Evolutionary conservation across 2,797 vertebrate genomes (phyloP).

Genomic region (Leptoclinus maculatus): DNA sequence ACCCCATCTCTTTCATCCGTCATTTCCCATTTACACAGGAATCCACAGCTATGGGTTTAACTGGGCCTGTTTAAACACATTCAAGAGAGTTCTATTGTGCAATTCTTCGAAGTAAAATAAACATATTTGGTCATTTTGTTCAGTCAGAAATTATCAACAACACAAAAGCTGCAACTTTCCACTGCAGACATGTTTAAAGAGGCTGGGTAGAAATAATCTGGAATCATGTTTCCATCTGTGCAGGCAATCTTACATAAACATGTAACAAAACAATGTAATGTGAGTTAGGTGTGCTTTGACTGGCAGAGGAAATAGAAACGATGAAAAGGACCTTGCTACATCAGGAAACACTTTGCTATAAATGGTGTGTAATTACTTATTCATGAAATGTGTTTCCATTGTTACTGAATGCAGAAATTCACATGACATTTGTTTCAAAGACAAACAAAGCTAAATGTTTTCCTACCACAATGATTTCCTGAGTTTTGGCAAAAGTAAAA

Average conservation of each 20-base stretch:
- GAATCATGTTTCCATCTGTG: slow-evolving; percentile 46
- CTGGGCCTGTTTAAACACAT: slow-evolving; percentile 42
- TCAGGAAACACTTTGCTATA: slow-evolving; percentile 64
- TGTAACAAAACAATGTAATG: slow-evolving; percentile 55
- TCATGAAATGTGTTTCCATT: slow-evolving; percentile 59
- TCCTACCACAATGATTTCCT: slow-evolving; percentile 45
- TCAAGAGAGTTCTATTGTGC: slow-evolving; percentile 41
- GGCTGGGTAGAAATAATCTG: slow-evolving; percentile 25
- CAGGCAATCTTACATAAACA: slow-evolving; percentile 48
- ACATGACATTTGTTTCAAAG: slow-evolving; percentile 39
- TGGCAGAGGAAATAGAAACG: slow-evolving; percentile 41
- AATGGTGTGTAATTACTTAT: slow-evolving; percentile 52
- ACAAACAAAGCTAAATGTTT: slow-evolving; percentile 52
- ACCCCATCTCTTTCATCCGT: slow-evolving; percentile 63
- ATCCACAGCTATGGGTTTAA: slow-evolving; percentile 46
- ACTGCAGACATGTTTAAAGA: slow-evolving; percentile 38
- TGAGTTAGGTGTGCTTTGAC: slow-evolving; percentile 51
- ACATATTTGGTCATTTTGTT: slow-evolving; percentile 37
- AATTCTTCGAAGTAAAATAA: slow-evolving; percentile 44
- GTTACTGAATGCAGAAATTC: slow-evolving; percentile 53
- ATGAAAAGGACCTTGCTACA: slow-evolving; percentile 32
- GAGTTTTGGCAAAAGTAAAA: slow-evolving; percentile 30
- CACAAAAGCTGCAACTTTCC: slow-evolving; percentile 9
- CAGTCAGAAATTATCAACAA: slow-evolving; percentile 40
- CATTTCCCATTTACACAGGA: slow-evolving; percentile 63